These are phyloP conservation scores for Melanophora roralis DNA, from an alignment of 2,888 invertebrate genomes.

Conservation along the genomic window DNA sequence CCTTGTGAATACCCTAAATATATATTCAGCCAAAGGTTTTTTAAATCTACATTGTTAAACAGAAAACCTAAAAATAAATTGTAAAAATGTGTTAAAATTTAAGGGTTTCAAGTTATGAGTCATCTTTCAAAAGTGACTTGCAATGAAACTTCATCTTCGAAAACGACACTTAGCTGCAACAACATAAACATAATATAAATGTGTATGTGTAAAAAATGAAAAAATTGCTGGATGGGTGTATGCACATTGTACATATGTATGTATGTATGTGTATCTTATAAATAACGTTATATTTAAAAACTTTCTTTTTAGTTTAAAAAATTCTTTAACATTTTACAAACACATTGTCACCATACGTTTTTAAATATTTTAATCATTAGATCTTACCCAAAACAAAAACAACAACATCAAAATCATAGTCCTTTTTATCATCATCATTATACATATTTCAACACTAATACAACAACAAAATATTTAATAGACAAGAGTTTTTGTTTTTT, in stretches of 20 bases:
- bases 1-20: too few species aligned
- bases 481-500: background rate
- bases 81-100: background rate
- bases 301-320: background rate
- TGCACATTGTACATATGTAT: too few species aligned
- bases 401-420: conserved; percentile 11
- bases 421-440: conserved; percentile 13
- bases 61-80: background rate
- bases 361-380: conserved; percentile 53
- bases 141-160: conserved; percentile 23
- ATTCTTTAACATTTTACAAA: background rate
- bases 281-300: conserved; percentile 14
- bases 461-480: background rate
- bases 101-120: conserved; percentile 33
- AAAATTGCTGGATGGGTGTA: too few species aligned
- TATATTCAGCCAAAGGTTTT: too few species aligned
- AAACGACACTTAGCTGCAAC: conserved; percentile 15
- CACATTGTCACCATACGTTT: conserved; percentile 12
- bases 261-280: too few species aligned
- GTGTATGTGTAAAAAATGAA: too few species aligned
- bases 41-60: too few species aligned
- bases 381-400: conserved; percentile 26
- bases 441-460: conserved; percentile 31
- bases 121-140: conserved; percentile 31
- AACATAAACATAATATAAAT: background rate